Base-by-base conservation (phyloP, 1,140 invertebrate species). In the Ephestia elutella region DNA sequence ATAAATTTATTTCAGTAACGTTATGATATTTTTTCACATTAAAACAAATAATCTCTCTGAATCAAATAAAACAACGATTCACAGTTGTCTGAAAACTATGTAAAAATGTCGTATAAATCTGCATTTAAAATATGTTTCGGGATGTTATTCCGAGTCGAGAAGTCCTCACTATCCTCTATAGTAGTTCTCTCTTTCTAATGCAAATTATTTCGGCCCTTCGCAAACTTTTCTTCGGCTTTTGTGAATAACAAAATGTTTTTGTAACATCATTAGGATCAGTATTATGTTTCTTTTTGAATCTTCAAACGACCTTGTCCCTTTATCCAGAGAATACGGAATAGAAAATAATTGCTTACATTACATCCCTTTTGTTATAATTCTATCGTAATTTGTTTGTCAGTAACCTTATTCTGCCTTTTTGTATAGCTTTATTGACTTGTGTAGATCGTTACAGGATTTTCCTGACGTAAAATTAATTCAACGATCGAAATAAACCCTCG, bases 151-250 rank as follows among this genome's bases (percentile, higher is more conserved):
- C 25, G 18, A 59, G 59, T 49, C 38, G 44, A 17, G 49, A 17
- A 66, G 58, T 65, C 63, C 60, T 65, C 57, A 54, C 38, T 56
- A 66, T 15, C 38, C 38, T 44, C 63, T 65, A 65, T 67, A 72
- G 68, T 71, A 73, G 71, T 76, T 71, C 62, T 58, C 60, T 65
- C 66, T 75, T 78, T 75, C 62, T 69, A 64, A 78, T 78, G 75
- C 73, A 75, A 78, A 78, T 75, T 68, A 70, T 75, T 73, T 75
- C 62, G 64, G 60, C 44, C 25, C 19, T n/a, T 25, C 49, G 54
- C 58, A 66, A 70, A 62, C 58, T 71, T 73, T 67, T 57, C 65
- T 67, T 62, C 55, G 49, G 56, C 51, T 53, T 72, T 73, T 75
- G 69, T 71, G 71, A 73, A 73, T 70, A 70, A 56, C 62, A 57